Conservation (phyloP, 2,797 vertebrate species). For the Chromis chromis region DNA sequence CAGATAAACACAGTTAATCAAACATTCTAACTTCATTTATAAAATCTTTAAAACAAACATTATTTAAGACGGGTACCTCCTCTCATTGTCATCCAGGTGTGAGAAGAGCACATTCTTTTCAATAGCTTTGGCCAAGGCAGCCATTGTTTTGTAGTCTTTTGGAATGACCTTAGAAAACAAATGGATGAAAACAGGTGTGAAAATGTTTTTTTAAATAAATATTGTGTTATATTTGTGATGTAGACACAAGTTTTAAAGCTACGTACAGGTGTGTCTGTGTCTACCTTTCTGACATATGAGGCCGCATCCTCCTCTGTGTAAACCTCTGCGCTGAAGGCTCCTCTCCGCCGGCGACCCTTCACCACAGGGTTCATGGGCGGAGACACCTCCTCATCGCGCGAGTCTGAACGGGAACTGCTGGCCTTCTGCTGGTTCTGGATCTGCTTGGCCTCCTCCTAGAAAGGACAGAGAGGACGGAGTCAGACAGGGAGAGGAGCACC, state of each 20-base stretch:
- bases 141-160: slow-evolving; percentile 99
- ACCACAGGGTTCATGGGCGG: slow-evolving; percentile 98
- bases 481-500: neutral
- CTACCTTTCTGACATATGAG: slow-evolving; percentile 97
- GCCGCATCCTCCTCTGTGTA: slow-evolving; percentile 99
- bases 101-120: slow-evolving; percentile 99
- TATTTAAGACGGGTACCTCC: slow-evolving; percentile 86
- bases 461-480: slow-evolving; percentile 9
- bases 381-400: slow-evolving; percentile 96
- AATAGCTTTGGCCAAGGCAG: slow-evolving; percentile 97
- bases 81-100: slow-evolving; percentile 97
- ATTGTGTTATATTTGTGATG: neutral
- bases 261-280: neutral
- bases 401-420: slow-evolving; percentile 91
- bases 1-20: neutral
- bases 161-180: slow-evolving; percentile 91
- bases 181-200: neutral
- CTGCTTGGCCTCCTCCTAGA: slow-evolving; percentile 96
- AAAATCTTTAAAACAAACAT: neutral
- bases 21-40: neutral
- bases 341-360: slow-evolving; percentile 93
- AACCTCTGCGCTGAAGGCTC: slow-evolving; percentile 98
- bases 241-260: neutral
- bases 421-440: slow-evolving; percentile 94
- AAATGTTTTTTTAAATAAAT: neutral